phyloP scores from a whole-genome alignment of 2,113 vertebrate genomes.

The Ictidomys tridecemlineatus region DNA sequence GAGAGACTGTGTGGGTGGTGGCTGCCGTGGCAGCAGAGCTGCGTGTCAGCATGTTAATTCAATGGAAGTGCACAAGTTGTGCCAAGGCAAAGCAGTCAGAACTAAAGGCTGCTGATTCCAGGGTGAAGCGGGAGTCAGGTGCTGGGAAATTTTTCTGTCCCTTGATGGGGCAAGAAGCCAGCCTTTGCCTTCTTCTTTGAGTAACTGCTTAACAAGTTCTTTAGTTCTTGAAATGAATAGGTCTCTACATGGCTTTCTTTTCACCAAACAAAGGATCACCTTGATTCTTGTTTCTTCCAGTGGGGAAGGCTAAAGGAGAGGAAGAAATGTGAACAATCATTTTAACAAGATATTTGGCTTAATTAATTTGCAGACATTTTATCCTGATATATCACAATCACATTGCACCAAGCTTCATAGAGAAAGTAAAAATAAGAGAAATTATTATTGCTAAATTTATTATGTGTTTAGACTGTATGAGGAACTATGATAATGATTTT shows the following conservation, averaged over 20 bases:
- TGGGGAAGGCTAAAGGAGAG: neutral
- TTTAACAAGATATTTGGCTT: neutral
- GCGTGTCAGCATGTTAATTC: constrained; percentile 19
- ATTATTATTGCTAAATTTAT: neutral
- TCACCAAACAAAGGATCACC: neutral
- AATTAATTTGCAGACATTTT: neutral
- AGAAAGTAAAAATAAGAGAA: neutral
- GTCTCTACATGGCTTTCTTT: neutral
- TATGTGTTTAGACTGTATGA: neutral
- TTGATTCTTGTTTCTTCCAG: neutral
- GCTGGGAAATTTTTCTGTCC: neutral
- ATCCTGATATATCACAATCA: neutral
- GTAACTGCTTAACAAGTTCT: neutral
- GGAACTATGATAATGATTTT: neutral
- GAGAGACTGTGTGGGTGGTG: neutral
- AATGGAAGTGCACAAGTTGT: neutral
- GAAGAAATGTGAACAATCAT: neutral
- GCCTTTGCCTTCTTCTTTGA: neutral
- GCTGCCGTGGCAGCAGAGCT: neutral
- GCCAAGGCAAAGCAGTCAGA: neutral
- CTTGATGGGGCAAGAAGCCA: neutral
- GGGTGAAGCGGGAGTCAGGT: neutral
- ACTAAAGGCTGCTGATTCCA: neutral
- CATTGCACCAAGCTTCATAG: neutral
- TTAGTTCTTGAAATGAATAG: neutral